Conservation (phyloP, 2,888 invertebrate genomes). For the Xylophagus ater region DNA sequence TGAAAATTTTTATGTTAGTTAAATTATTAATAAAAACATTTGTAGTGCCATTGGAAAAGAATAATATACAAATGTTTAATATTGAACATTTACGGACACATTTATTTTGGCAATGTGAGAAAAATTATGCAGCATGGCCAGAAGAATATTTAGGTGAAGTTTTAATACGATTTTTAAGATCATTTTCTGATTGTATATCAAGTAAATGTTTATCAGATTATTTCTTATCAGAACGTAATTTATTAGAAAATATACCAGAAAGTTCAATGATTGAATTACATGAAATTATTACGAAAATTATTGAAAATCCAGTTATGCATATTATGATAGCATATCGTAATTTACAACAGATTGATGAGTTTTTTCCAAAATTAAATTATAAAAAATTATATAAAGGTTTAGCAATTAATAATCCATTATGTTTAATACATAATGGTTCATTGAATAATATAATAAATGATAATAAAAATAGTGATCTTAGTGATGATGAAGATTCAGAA, state of each 20-base stretch:
- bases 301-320: constrained; percentile 61
- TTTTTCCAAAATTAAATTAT: constrained; percentile 54
- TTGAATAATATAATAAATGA: constrained; percentile 29
- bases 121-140: constrained; percentile 58
- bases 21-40: constrained; percentile 61
- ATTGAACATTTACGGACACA: constrained; percentile 61
- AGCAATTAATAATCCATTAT: constrained; percentile 44
- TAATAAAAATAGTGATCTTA: constrained; percentile 1
- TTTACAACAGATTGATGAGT: constrained; percentile 49
- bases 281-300: constrained; percentile 52
- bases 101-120: constrained; percentile 68
- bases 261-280: constrained; percentile 53
- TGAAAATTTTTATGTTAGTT: constrained; percentile 56
- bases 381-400: constrained; percentile 44
- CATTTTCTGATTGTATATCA: constrained; percentile 51
- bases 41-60: constrained; percentile 50
- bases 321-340: constrained; percentile 57
- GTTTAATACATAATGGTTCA: constrained; percentile 40
- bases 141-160: constrained; percentile 62
- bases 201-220: constrained; percentile 56
- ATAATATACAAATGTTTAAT: constrained; percentile 50
- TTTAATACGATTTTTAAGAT: constrained; percentile 49
- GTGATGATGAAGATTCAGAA: constrained; percentile 33
- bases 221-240: constrained; percentile 60
- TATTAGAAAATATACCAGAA: constrained; percentile 58